These are phyloP conservation scores for Polydesmus complanatus DNA, from an alignment of 2,888 invertebrate species.

Conservation along the genomic window DNA sequence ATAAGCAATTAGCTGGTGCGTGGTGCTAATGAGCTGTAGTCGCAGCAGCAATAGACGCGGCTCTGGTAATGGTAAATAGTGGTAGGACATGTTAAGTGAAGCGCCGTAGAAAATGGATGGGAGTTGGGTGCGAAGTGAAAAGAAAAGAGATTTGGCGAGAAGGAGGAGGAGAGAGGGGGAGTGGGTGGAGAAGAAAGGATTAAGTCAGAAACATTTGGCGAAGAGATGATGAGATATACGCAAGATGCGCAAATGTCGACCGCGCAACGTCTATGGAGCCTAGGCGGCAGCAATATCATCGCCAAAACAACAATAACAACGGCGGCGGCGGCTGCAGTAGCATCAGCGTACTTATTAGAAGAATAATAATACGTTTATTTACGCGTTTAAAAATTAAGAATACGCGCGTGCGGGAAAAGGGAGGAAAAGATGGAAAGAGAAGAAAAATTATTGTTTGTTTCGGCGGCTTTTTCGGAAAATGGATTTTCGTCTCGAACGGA, in stretches of 20 bases:
- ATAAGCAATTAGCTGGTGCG: conserved; percentile 8
- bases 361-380: not conserved
- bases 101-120: not conserved
- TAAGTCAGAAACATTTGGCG: not conserved
- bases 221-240: not conserved
- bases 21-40: conserved; percentile 6
- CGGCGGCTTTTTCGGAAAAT: too few relatives aligned
- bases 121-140: not conserved
- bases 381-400: not conserved
- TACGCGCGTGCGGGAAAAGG: too few relatives aligned
- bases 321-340: too few relatives aligned
- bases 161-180: not conserved
- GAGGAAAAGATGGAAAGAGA: too few relatives aligned
- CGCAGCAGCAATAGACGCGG: not conserved
- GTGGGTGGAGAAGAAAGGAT: too few relatives aligned
- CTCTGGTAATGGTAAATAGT: not conserved
- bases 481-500: too few relatives aligned
- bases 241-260: not conserved
- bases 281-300: too few relatives aligned
- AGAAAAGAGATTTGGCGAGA: not conserved
- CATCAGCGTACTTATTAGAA: not conserved
- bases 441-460: too few relatives aligned
- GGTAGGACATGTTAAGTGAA: not conserved
- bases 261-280: not conserved
- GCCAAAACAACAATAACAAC: too few relatives aligned